Evolutionary conservation across 2,797 vertebrate genomes (phyloP), one percentile per base, ranked within the genome.

Genomic region (Alosa sapidissima): DNA sequence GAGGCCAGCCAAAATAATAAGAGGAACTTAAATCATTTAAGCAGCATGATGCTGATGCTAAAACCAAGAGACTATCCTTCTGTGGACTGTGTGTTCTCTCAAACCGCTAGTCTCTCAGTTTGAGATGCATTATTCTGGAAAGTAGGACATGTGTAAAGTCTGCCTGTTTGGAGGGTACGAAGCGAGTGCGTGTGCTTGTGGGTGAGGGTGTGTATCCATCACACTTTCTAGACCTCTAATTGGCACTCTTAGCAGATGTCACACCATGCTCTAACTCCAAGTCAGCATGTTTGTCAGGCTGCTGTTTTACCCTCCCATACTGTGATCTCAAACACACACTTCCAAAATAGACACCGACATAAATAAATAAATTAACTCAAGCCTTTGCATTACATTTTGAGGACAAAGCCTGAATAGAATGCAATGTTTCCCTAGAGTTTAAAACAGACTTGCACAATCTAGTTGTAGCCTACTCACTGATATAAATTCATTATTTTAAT

Each of bases 31-130:
- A 21, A 85, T 90, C 85, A 92, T 90, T 89, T 90, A 62, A 83
- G 84, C 60, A 90, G 89, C 86, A 75, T 91, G 90, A 91, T 91
- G 91, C 90, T 81, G 90, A 85, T 36, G 41, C 41, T 9, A 78
- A 81, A 81, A 84, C 84, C 36, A 19, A 24, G 60, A 85, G 86
- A 55, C 81, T 62, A 84, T 87, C 91, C 88, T 90, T 41, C 41
- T 41, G 41, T 41, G 41, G 41, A 41, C 41, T 91, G 68, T 89
- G 84, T 41, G 55, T 65, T 87, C 91, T 90, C 90, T 91, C 86
- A 81, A 81, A 83, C 89, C 81, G 75, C 60, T 82, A 88, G 45
- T 33, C 33, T 60, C 84, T 62, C 41, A 24, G 51, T 85, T 55
- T 33, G 60, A 45, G 49, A 65, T 21, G 45, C 49, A 60, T 28